Evolutionary conservation across 2,113 vertebrate genomes (phyloP), one percentile per base, ranked within the genome.

Genomic region (Casuarius casuarius): DNA sequence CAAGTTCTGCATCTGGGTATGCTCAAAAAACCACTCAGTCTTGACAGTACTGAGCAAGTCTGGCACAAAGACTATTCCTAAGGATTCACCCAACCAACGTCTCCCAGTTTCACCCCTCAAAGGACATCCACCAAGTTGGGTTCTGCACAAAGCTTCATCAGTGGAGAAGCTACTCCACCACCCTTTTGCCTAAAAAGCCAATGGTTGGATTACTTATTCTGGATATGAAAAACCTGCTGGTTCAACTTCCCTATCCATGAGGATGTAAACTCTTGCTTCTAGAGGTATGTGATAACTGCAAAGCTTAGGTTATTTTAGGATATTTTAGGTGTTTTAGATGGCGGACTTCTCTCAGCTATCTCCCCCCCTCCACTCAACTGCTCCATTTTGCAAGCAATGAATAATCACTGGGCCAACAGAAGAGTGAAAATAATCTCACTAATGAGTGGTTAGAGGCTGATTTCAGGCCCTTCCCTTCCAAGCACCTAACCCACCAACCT

Each of bases 211-310:
- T 48, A 66, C 42, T 92, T 65, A 49, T 6, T 82, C 9, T 40
- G 44, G 29, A 3, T 54, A 48, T 31, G 23, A 87, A 66, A 78
- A 29, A 52, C 5, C 4, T 21, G 70, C 84, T 44, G 54, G 33
- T 54, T 83, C 29, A 67, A 28, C 2, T 7, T 0, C 3, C 52
- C n/a, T 70, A n/a, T 46, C 62, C 12, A 9, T 3, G 19, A 65
- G 15, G 29, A 70, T 14, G n/a, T 19, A 11, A 72, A 68, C 38
- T 81, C 16, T 33, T 40, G 20, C 28, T 0, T 0, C 38, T 66
- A 2, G 2, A 12, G 31, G 35, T 31, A 18, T 7, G 28, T 2
- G 8, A 25, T 29, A 84, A 44, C 18, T 16, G 42, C 33, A 52
- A 82, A 29, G 20, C 17, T 61, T 9, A 19, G 11, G 14, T 71